These are phyloP conservation scores for Uropetala carovei DNA, from an alignment of 2,888 invertebrate genomes.

Conservation along the genomic window DNA sequence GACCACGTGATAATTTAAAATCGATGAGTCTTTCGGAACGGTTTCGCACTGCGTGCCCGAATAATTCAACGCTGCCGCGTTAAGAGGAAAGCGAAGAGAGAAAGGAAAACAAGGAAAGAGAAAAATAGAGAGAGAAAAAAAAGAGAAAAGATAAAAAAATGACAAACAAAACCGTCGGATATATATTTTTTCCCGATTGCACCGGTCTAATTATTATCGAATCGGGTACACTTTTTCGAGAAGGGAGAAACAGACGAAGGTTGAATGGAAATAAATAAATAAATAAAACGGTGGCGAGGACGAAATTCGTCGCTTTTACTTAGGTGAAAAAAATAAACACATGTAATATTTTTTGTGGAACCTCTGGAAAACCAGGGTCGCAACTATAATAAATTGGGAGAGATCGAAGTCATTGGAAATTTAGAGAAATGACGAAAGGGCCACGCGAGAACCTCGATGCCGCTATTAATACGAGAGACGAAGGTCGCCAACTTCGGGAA, in stretches of 20 bases:
- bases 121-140: neutral
- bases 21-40: constrained; percentile 37
- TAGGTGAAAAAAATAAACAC: too few species aligned
- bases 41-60: constrained; percentile 43
- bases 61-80: constrained; percentile 44
- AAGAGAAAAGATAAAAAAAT: neutral
- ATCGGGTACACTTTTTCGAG: neutral
- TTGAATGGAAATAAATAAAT: too few species aligned
- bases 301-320: neutral
- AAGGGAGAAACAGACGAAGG: neutral
- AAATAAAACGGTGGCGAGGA: neutral
- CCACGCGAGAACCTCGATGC: too few species aligned
- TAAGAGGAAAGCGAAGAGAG: neutral
- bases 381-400: neutral
- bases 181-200: neutral
- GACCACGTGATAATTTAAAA: constrained; percentile 52
- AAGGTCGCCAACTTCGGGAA: too few species aligned
- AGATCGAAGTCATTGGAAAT: neutral
- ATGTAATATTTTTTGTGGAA: too few species aligned
- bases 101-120: too few species aligned
- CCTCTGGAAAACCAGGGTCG: too few species aligned
- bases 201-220: neutral
- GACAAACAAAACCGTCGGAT: neutral
- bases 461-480: too few species aligned
- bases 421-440: too few species aligned